These are phyloP conservation scores for Phoeniculus purpureus DNA, from an alignment of 2,797 vertebrate species.

Conservation along the genomic window DNA sequence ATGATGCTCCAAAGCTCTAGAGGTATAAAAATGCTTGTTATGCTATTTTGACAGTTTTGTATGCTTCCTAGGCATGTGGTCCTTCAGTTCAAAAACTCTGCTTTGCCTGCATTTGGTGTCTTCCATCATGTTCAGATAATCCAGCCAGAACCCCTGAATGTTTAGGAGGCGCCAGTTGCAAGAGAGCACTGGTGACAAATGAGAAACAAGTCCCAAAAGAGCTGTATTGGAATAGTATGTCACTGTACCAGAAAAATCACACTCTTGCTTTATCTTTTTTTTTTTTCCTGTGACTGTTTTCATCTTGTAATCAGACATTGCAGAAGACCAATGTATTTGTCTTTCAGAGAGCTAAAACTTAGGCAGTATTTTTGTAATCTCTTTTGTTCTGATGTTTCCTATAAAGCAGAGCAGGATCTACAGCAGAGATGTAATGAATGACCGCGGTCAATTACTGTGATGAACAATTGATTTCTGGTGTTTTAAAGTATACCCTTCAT, in stretches of 20 bases:
- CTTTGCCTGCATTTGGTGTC: background rate
- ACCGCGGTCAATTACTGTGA: conserved; percentile 1
- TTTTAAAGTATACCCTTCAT: conserved; percentile 31
- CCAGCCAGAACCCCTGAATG: background rate
- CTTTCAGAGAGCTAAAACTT: background rate
- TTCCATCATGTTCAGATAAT: background rate
- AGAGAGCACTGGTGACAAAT: background rate
- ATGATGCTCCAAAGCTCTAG: background rate
- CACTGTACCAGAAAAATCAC: background rate
- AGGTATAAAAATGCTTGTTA: background rate
- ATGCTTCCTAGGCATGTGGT: background rate
- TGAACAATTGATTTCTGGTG: conserved; percentile 42
- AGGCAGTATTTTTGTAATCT: background rate
- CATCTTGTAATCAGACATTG: background rate
- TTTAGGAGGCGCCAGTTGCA: background rate
- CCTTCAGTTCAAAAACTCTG: background rate
- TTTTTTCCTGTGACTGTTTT: background rate
- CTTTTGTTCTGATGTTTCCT: background rate
- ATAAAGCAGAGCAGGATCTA: background rate
- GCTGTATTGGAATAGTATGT: background rate
- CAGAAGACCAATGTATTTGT: background rate
- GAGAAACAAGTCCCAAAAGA: background rate
- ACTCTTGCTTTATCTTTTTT: background rate
- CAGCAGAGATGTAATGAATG: conserved; percentile 5
- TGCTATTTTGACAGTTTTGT: background rate